Evolutionary conservation across 2,797 vertebrate species (phyloP).

Genomic region (Girardinus metallicus): DNA sequence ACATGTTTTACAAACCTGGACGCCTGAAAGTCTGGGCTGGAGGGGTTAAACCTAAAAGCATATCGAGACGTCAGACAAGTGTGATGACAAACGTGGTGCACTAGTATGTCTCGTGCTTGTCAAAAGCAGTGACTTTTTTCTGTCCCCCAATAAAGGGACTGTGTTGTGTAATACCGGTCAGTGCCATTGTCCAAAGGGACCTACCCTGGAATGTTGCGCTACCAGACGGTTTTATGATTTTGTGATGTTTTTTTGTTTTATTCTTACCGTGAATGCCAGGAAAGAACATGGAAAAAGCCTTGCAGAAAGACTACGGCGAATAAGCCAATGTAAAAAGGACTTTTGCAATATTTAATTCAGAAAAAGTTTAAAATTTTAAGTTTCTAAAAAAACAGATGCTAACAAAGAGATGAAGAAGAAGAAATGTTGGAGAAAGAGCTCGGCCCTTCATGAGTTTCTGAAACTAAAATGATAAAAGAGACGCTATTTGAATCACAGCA

Average conservation of each 20-base stretch:
- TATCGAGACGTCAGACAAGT: too few species aligned
- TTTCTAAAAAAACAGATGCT: background rate
- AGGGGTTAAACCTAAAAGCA: too few species aligned
- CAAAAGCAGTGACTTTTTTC: too few species aligned
- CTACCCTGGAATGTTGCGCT: too few species aligned
- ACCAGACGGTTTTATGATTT: too few species aligned
- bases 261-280: background rate
- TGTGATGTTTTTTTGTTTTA: background rate
- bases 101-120: too few species aligned
- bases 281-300: background rate
- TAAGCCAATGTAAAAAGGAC: background rate
- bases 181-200: too few species aligned
- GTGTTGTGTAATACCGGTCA: too few species aligned
- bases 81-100: too few species aligned
- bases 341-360: background rate
- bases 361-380: background rate
- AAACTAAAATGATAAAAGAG: background rate
- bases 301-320: background rate
- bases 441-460: background rate
- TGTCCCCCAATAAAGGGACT: too few species aligned
- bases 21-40: background rate
- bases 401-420: background rate
- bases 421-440: background rate
- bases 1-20: too few species aligned
- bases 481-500: background rate